Base-by-base conservation (phyloP, 2,797 vertebrate genomes). In the Muscicapa comitata region DNA sequence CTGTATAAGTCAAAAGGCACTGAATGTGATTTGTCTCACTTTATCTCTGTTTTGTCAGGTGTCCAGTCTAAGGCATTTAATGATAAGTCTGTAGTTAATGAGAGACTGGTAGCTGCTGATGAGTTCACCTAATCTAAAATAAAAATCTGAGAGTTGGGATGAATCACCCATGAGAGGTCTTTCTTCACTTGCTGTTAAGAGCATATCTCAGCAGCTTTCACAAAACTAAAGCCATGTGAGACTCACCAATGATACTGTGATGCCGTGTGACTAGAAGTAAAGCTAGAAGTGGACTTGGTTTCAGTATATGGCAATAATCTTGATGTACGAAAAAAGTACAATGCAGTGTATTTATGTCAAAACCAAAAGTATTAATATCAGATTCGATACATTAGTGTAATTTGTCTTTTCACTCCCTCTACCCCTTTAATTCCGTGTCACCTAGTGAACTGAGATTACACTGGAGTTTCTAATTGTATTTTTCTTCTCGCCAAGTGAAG, bases 251-350 rank as follows among this genome's bases (percentile, higher is more conserved):
- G 29, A 47, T 43, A 24, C 7, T 55, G 2, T 31, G 45, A 29
- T 33, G 7, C 12, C 45, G 16, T 33, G 12, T 31, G 13, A 11
- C 53, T 55, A 26, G 20, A 54, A 40, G 7, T 58, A 55, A 71
- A 80, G 17, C 10, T 57, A 45, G 33, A 74, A 77, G 74, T 26
- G 2, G 20, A 28, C 5, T 14, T 43, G 3, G 6, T 43, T 48
- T 66, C 54, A 38, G 21, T 58, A 28, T 31, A 31, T 1, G 0
- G 17, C 19, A 37, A 42, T 25, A 47, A 54, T 38, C 12, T 26
- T 58, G 26, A 29, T 13, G 18, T 18, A 65, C 1, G 0, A 14
- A 21, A 53, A 25, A 68, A 55, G 2, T 37, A 4, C 6, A 71
- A 17, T 33, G 14, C 6, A 53, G 4, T 37, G 2, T 15, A 48